Evolutionary conservation across 2,888 invertebrate genomes (phyloP), one percentile per base, ranked within the genome.

Genomic region (Cryptocephalus moraei): DNA sequence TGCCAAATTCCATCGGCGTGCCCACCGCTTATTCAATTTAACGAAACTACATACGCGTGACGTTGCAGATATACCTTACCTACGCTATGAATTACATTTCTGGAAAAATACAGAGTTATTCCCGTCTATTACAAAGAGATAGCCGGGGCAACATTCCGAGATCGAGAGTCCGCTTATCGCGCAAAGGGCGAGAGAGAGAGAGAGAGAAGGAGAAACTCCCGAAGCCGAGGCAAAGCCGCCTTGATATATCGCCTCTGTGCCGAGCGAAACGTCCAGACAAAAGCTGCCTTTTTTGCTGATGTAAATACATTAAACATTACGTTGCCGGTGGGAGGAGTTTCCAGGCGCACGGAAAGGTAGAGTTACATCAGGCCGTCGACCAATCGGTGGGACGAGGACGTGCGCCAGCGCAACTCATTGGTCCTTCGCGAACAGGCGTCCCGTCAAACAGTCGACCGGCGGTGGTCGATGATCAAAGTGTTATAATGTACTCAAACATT

Each of bases 291-390:
- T 67, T 66, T 66, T 65, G 62, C 61, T 49, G 55, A 52, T 55
- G 60, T 62, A 64, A 63, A 67, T 68, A 62, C 67, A 68, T 68
- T 68, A 68, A 64, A 68, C 67, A 67, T 68, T 59, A 64, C 65
- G 60, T 63, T 59, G 62, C 58, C 54, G 54, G 57, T 47, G 56
- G 65, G 67, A 63, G 65, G 61, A 53, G 63, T 52, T 49, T 49
- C 61, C 58, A 9, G 34, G 34, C 43, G 12, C 10, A 42, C 32
- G 42, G 42, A 41, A 66, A 65, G 67, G 66, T 68, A 66, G 64
- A 55, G 56, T 55, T 50, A 53, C 49, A 58, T 55, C 56, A 56
- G 56, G 44, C 50, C 41, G 36, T 39, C 54, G 50, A 43, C 63
- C 62, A 62, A 63, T 62, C 33, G 51, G 48, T 49, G 13, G 2